These are phyloP conservation scores for Pristionchus arcanus DNA, from an alignment of 2,888 invertebrate genomes.

Conservation along the genomic window DNA sequence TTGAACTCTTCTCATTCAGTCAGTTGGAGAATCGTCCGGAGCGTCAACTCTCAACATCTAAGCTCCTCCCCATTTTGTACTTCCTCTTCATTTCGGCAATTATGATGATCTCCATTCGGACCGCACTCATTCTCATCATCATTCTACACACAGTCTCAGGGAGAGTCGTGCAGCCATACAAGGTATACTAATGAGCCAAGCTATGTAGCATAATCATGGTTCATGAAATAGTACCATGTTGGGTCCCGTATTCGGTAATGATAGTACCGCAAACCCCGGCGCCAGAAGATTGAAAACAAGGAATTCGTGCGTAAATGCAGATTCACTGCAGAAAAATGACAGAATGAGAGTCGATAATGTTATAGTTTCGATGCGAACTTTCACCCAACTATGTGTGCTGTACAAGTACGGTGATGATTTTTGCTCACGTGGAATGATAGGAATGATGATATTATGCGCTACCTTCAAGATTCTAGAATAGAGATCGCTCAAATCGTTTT, in stretches of 20 bases:
- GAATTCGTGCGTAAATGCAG: too few species aligned
- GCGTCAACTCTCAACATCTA: not conserved
- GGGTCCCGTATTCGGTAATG: too few species aligned
- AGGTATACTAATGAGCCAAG: not conserved
- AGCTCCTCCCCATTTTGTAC: not conserved
- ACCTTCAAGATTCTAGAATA: not conserved
- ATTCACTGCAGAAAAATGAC: too few species aligned
- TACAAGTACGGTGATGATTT: not conserved
- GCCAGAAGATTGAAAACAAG: too few species aligned
- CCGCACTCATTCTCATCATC: not conserved
- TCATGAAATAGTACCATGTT: too few species aligned
- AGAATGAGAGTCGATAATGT: too few species aligned
- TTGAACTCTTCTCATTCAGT: slow-evolving; percentile 32
- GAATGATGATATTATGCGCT: too few species aligned
- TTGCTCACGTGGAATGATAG: not conserved
- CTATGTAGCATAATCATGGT: not conserved
- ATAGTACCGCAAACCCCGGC: too few species aligned
- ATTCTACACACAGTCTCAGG: not conserved
- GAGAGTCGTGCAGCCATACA: not conserved
- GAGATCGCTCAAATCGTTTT: not conserved
- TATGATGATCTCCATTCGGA: not conserved
- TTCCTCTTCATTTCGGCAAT: not conserved
- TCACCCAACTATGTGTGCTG: too few species aligned
- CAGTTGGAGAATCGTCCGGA: not conserved
- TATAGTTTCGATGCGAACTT: too few species aligned